phyloP scores from a whole-genome alignment of 2,113 vertebrate genomes.

The Phalacrocorax pelagicus region DNA sequence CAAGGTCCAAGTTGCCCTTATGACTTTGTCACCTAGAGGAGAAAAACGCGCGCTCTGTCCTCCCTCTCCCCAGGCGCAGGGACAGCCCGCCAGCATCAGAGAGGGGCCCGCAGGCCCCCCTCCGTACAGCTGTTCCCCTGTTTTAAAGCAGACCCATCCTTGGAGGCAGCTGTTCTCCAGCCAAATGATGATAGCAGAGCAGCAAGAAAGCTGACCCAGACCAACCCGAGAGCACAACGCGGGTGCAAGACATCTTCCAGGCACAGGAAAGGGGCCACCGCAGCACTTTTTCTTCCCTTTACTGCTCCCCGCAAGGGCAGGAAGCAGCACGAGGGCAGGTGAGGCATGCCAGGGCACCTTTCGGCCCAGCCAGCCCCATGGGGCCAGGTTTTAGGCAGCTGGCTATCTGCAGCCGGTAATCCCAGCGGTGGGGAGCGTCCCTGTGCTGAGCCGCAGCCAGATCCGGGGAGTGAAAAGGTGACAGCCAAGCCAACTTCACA shows the following conservation, averaged over 20 bases:
- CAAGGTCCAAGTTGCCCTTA: neutral
- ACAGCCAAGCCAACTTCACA: conserved; percentile 49
- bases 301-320: neutral
- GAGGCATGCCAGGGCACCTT: neutral
- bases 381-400: neutral
- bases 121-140: neutral
- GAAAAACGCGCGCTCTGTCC: neutral
- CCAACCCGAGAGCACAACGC: rapidly evolving
- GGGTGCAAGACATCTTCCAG: neutral
- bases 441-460: neutral
- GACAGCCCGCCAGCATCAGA: neutral
- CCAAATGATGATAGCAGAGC: neutral
- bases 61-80: neutral
- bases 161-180: neutral
- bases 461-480: conserved; percentile 2
- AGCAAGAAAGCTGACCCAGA: neutral
- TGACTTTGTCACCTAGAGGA: conserved; percentile 16
- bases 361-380: rapidly evolving
- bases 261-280: rapidly evolving
- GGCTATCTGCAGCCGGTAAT: neutral
- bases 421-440: neutral
- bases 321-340: neutral
- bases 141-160: neutral
- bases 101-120: rapidly evolving
- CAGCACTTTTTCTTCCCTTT: neutral